Conservation (phyloP, 2,797 vertebrate genomes). For the Onychomys leucogaster region DNA sequence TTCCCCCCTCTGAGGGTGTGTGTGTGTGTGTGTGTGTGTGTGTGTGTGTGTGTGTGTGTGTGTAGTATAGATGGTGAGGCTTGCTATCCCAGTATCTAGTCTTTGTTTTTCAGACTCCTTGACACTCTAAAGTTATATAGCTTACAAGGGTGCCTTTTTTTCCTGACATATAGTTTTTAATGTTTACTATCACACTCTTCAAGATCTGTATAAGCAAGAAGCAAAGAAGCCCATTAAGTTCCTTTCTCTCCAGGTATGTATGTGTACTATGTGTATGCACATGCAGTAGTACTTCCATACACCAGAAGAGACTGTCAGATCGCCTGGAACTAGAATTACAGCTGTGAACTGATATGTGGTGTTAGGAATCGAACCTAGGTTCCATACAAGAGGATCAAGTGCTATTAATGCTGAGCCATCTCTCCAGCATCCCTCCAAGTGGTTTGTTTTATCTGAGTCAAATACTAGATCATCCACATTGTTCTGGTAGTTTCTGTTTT, state of each 20-base stretch:
- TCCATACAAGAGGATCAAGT: no score
- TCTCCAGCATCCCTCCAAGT: no score
- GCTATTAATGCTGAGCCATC: background rate
- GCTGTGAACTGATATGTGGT: background rate
- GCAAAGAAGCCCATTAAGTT: background rate
- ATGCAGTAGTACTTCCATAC: background rate
- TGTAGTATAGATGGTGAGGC: no score
- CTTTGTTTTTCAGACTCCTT: background rate
- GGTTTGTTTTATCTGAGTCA: background rate
- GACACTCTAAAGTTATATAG: background rate
- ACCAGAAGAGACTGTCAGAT: background rate
- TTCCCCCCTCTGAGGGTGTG: accelerated
- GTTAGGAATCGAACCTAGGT: background rate
- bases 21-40: background rate
- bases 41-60: no score
- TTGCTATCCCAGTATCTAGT: background rate
- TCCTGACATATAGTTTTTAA: background rate
- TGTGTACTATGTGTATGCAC: no score
- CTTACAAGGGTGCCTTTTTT: background rate
- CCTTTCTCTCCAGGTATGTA: background rate
- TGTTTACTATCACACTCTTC: background rate
- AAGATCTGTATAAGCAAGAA: background rate
- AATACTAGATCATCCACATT: background rate
- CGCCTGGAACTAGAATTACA: background rate
- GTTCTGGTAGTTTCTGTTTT: background rate